Percentiles rank a stretch among this genome's conserved stretches.
Conservation (phyloP, 1,140 invertebrate species). For the Musca domestica region DNA sequence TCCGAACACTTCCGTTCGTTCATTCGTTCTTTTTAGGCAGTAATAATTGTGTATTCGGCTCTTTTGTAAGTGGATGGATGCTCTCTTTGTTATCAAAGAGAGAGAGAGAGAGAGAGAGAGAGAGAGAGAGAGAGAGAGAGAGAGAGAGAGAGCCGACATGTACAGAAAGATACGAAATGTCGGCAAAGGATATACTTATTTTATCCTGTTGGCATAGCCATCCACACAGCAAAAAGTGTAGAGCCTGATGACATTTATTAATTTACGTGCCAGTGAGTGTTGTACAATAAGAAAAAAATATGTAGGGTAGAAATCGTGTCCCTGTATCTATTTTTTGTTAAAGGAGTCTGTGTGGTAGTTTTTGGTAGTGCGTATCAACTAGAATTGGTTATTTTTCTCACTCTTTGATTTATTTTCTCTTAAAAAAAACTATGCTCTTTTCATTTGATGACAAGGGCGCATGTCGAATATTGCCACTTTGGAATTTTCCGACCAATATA, state of each 20-base stretch:
- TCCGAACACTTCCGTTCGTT: conserved; percentile 31
- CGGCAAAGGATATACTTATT: background rate
- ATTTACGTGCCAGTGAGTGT: background rate
- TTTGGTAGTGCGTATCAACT: no score
- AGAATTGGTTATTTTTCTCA: no score
- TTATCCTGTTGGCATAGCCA: background rate
- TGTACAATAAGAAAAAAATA: background rate
- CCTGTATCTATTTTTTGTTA: background rate
- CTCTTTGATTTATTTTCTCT: no score
- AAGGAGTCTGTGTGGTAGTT: no score
- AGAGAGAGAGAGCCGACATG: no score
- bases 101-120: no score
- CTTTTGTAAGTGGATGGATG: conserved; percentile 14
- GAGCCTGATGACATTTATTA: background rate
- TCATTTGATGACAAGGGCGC: no score
- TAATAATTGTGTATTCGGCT: background rate
- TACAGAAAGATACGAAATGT: background rate
- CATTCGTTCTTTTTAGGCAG: background rate
- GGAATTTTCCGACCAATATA: no score
- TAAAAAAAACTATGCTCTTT: no score
- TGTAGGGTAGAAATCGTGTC: background rate
- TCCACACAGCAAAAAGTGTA: background rate
- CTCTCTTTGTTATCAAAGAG: conserved; percentile 1
- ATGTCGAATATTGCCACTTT: no score
- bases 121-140: no score